Conservation (phyloP, 2,113 vertebrate genomes). For the Platysternon megacephalum region DNA sequence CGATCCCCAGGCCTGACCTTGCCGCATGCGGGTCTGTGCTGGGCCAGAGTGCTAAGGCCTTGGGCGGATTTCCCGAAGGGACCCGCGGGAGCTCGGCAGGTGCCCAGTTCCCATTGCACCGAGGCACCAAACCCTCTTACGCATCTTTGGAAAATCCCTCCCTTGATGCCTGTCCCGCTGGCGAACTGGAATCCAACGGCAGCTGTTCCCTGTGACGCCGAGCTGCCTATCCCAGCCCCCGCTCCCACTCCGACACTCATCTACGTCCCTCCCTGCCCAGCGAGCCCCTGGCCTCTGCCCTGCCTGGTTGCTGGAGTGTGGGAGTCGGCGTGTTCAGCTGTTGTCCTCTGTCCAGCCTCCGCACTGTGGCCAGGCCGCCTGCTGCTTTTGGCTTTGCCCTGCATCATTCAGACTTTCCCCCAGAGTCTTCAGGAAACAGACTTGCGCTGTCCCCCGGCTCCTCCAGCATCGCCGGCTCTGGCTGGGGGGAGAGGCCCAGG, state of each 20-base stretch:
- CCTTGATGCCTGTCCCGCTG: too few relatives aligned
- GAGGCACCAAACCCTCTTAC: not conserved
- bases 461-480: not conserved
- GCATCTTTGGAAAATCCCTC: too few relatives aligned
- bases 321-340: not conserved
- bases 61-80: too few relatives aligned
- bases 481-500: constrained; percentile 17
- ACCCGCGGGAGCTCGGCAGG: not conserved
- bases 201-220: too few relatives aligned
- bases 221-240: not conserved
- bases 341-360: constrained; percentile 48
- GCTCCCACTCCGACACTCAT: not conserved
- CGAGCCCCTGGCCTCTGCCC: too few relatives aligned
- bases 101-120: not conserved
- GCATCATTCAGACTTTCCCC: constrained; percentile 51
- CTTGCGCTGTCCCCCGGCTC: not conserved
- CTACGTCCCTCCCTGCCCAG: not conserved
- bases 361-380: constrained; percentile 42
- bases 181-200: too few relatives aligned
- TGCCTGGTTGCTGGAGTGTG: not conserved
- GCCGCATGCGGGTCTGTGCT: too few relatives aligned
- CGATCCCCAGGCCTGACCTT: too few relatives aligned
- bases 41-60: too few relatives aligned
- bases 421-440: constrained; percentile 65
- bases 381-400: constrained; percentile 66